Evolutionary conservation across 2,888 invertebrate species (phyloP), one percentile per base, ranked within the genome.

Genomic region (Oscheius sp.): DNA sequence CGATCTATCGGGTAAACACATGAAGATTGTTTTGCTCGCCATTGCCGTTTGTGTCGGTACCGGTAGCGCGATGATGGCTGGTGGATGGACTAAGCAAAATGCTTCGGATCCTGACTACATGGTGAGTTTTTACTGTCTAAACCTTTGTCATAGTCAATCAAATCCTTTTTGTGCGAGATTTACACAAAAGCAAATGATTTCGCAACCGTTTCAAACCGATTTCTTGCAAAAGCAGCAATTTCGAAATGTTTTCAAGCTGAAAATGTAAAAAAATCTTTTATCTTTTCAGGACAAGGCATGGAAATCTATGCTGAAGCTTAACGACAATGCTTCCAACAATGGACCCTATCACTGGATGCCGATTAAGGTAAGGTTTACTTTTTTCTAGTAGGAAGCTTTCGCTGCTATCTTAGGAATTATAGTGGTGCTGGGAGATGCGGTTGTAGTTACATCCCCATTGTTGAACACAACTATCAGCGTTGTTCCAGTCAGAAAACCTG

Each of bases 281-380:
- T 50, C 8, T 42, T 66, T 75, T 64, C 55, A 78, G 78, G 71
- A 73, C 8, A 46, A 64, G 27, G 74, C 75, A 17, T 75, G 76
- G 78, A 72, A 71, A 37, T 72, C 78, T 2, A 73, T 74, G 39
- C 72, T 72, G 23, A 70, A 71, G 3, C 64, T 78, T 52, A 78
- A 78, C 69, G 75, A 76, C 65, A 65, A 75, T 52, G 74, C 76
- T 20, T 74, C 75, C n/a, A 78, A 78, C 73, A 76, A 76, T 45
- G 78, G 76, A 29, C 76, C 76, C 27, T 73, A 78, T 53, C 75
- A 78, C 65, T 71, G 64, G 58, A 69, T 76, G 20, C 78, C 78
- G 34, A 78, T 78, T 37, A 78, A 78, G 76, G 78, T 78, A 45
- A 23, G 57, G 17, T 52, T 34, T 15, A 39, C 12, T 17, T 20